Conservation (phyloP, 2,797 vertebrate species). For the Botia kubotai region DNA sequence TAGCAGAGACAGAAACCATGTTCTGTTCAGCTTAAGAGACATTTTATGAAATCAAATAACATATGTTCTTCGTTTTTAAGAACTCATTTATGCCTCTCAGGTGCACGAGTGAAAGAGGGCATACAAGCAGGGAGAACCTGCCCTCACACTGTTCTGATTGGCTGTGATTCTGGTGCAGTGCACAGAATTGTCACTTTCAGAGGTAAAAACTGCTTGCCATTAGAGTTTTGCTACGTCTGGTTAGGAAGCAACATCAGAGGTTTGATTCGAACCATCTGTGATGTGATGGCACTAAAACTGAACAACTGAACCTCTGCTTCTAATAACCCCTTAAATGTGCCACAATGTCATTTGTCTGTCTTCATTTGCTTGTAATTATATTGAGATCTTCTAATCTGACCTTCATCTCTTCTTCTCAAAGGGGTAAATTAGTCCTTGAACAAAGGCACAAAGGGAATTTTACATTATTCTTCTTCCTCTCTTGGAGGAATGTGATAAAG, state of each 20-base stretch:
- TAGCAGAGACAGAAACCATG: neutral
- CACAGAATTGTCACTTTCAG: neutral
- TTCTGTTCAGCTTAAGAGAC: neutral
- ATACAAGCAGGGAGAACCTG: neutral
- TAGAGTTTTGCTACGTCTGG: neutral
- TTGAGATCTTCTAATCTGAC: constrained; percentile 38
- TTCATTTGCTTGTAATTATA: constrained; percentile 39
- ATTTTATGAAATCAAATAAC: neutral
- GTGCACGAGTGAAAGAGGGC: neutral
- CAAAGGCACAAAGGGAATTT: constrained; percentile 53
- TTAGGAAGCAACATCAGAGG: neutral
- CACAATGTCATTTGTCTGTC: constrained; percentile 18
- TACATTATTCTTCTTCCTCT: constrained; percentile 39
- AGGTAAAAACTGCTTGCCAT: neutral
- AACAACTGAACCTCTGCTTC: neutral
- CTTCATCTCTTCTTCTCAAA: constrained; percentile 37
- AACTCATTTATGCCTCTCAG: neutral
- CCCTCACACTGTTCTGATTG: neutral
- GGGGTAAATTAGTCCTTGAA: constrained; percentile 46
- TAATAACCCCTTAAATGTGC: constrained; percentile 16
- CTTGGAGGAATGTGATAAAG: constrained; percentile 63
- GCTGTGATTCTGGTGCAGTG: neutral
- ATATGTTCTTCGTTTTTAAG: no score
- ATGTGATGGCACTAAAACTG: neutral
- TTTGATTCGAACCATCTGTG: constrained; percentile 7